Conservation (phyloP, 2,797 vertebrate species). For the Morus bassanus region DNA sequence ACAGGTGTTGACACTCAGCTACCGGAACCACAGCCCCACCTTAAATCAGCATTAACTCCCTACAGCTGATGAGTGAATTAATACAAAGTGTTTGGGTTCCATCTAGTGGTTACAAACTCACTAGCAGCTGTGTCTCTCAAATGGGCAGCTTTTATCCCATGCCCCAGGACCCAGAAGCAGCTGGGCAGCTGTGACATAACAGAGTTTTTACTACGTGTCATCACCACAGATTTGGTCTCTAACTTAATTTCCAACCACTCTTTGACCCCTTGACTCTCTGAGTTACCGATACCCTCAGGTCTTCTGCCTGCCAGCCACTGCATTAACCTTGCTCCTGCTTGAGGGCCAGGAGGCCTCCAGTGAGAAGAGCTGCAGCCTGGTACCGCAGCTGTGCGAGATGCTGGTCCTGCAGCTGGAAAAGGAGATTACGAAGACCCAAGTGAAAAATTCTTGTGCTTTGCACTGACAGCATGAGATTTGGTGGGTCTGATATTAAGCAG, state of each 20-base stretch:
- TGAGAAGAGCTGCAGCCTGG: neutral
- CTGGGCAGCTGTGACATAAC: neutral
- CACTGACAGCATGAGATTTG: neutral
- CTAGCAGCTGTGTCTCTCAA: neutral
- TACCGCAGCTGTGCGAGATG: neutral
- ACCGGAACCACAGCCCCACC: neutral
- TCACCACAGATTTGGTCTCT: neutral
- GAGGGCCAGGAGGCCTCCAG: neutral
- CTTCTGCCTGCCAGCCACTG: neutral
- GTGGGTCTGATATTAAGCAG: neutral
- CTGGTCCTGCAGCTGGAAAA: neutral
- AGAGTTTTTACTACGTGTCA: neutral
- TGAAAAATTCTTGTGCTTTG: neutral
- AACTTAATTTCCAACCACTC: neutral
- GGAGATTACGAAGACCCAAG: neutral
- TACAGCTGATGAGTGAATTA: neutral
- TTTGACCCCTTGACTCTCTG: neutral
- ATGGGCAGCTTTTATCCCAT: neutral
- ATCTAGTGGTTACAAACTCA: constrained; percentile 23
- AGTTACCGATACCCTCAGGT: neutral
- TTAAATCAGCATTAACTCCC: neutral
- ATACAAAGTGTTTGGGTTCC: neutral
- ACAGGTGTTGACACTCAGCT: neutral
- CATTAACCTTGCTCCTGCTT: neutral
- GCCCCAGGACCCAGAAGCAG: neutral